phyloP scores from a whole-genome alignment of 2,113 vertebrate genomes.

The Pitta sordida region DNA sequence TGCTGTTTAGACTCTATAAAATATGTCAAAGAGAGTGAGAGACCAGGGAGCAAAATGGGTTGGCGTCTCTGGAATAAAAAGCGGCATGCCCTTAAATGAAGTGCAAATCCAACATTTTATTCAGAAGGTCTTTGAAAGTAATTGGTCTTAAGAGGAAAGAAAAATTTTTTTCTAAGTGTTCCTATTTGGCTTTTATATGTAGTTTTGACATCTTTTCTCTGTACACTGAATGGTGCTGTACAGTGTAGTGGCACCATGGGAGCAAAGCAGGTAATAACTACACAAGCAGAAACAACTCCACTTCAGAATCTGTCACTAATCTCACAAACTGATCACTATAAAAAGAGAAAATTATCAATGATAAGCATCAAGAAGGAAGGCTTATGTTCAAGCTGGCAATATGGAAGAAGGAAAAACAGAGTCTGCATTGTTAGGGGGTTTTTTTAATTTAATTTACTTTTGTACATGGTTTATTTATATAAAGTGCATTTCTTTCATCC shows the following conservation, averaged over 20 bases:
- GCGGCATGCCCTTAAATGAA: neutral
- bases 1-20: neutral
- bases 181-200: neutral
- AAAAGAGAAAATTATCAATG: neutral
- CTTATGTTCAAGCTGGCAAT: neutral
- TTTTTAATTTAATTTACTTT: neutral
- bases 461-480: neutral
- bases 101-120: neutral
- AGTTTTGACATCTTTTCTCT: neutral
- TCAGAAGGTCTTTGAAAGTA: neutral
- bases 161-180: neutral
- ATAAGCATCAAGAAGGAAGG: neutral
- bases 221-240: neutral
- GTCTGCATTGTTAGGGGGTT: neutral
- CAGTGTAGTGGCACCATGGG: neutral
- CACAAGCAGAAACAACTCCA: neutral
- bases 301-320: neutral
- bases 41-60: neutral
- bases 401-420: neutral
- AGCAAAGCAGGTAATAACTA: neutral
- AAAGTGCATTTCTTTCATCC: neutral
- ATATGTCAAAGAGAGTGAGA: neutral
- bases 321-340: neutral
- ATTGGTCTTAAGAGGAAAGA: neutral
- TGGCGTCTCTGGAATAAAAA: neutral